Evolutionary conservation across 2,797 vertebrate genomes (phyloP), one percentile per base, ranked within the genome.

Genomic region (Acropternis orthonyx): DNA sequence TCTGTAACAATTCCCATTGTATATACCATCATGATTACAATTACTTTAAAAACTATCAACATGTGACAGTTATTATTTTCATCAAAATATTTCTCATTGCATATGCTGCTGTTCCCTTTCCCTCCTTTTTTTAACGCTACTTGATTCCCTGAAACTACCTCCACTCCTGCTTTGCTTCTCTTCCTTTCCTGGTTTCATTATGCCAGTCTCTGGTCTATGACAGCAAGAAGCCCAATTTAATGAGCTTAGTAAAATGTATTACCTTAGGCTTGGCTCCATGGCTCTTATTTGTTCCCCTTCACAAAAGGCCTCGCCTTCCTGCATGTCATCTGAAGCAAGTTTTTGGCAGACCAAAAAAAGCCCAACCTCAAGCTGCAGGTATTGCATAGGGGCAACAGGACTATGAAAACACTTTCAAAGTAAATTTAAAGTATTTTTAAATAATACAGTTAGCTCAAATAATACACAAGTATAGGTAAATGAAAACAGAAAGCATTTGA

Each of bases 331-430:
- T 16, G 61, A 65, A 77, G 92, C 43, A 67, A 68, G n/a, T n/a
- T n/a, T n/a, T n/a, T 6, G 3, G 4, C 3, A 68, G 24, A 65
- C 21, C 1, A n/a, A 65, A 71, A 68, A 54, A 34, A 1, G 0
- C 2, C 16, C 30, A 41, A 14, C 8, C 23, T 27, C 34, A 85
- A 77, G 36, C 20, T 55, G 34, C 20, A 77, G 18, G 27, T 85
- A 59, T 5, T 12, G 6, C 10, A 63, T 0, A 39, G 19, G 11
- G 24, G 5, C 32, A 81, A 73, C 21, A 87, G 6, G 17, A 69
- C 14, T 69, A 55, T 4, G 12, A 52, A 51, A 86, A 62, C 5
- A 46, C 21, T 54, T 68, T 27, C 8, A 54, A 72, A 92, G 48
- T 0, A 34, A 10, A 66, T 66, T 65, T 37, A 34, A 66, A 7